These are phyloP conservation scores for Eubasilissa splendida DNA, from an alignment of 2,888 invertebrate species.

Conservation along the genomic window DNA sequence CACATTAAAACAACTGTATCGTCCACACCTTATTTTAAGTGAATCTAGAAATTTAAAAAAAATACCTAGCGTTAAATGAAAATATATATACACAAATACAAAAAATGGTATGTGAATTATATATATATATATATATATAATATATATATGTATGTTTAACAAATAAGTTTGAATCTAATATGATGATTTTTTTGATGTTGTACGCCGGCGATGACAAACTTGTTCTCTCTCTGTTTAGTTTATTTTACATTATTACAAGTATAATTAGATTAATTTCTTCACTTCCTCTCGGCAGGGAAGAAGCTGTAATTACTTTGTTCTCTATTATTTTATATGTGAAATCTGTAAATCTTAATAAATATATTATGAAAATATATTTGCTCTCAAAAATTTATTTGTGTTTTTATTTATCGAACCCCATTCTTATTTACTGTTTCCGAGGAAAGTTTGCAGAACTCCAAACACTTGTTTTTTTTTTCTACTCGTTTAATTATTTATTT, in stretches of 20 bases:
- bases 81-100: constrained; percentile 19
- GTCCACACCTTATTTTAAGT: constrained; percentile 41
- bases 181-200: constrained; percentile 5
- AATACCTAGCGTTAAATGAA: constrained; percentile 38
- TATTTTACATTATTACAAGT: constrained; percentile 26
- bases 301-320: constrained; percentile 38
- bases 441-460: no score
- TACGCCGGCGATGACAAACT: constrained; percentile 9
- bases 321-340: constrained; percentile 47
- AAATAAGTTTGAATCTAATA: constrained; percentile 35
- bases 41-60: constrained; percentile 35
- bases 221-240: constrained; percentile 31
- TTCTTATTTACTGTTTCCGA: no score
- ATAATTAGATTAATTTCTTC: constrained; percentile 26
- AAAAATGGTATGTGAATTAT: constrained; percentile 43
- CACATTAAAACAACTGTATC: constrained; percentile 50
- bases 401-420: constrained; percentile 24
- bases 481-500: no score
- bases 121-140: constrained; percentile 31
- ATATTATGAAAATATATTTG: constrained; percentile 52
- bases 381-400: constrained; percentile 41
- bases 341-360: constrained; percentile 49
- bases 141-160: constrained; percentile 40
- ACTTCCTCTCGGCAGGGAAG: neutral
- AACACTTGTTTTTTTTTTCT: no score